phyloP scores from a whole-genome alignment of 2,797 vertebrate species.

The Syngnathus acus region DNA sequence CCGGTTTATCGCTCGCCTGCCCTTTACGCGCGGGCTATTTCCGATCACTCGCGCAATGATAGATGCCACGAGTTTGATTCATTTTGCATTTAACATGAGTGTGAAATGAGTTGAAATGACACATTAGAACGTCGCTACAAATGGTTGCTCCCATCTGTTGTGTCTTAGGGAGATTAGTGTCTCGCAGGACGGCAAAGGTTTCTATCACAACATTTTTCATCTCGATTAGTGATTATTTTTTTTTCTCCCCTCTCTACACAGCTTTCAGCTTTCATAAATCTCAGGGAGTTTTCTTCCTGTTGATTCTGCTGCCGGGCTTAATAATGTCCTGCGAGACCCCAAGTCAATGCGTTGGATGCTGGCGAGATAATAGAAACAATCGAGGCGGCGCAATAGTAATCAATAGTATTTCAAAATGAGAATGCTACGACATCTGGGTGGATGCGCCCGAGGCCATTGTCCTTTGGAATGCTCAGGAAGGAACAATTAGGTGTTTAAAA shows the following conservation, averaged over 20 bases:
- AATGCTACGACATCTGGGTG: slow-evolving; percentile 41
- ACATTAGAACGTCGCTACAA: slow-evolving; percentile 23
- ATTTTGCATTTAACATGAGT: slow-evolving; percentile 9
- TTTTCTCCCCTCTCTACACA: slow-evolving; percentile 4
- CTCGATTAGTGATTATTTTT: background rate
- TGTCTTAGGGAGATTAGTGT: slow-evolving; percentile 6
- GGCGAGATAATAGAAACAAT: slow-evolving; percentile 10
- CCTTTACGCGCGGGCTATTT: slow-evolving; percentile 24
- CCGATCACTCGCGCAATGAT: slow-evolving; percentile 11
- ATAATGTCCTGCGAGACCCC: slow-evolving; percentile 36
- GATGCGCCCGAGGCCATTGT: slow-evolving; percentile 43
- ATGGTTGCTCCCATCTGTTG: slow-evolving; percentile 26
- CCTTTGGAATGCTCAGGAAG: slow-evolving; percentile 45
- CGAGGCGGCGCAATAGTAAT: slow-evolving; percentile 45
- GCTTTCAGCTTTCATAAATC: slow-evolving; percentile 3
- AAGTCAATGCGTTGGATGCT: slow-evolving; percentile 16
- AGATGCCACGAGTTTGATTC: slow-evolving; percentile 25
- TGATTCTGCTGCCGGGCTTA: slow-evolving; percentile 30
- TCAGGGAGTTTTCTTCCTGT: slow-evolving; percentile 13
- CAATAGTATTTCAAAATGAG: slow-evolving; percentile 39
- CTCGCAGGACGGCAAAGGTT: slow-evolving; percentile 7
- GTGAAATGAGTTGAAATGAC: slow-evolving; percentile 32
- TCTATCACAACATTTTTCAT: slow-evolving; percentile 1
- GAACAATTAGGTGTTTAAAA: slow-evolving; percentile 60
- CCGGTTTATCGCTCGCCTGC: slow-evolving; percentile 17